Conservation (phyloP, 2,888 invertebrate genomes). For the Drepana falcataria region DNA sequence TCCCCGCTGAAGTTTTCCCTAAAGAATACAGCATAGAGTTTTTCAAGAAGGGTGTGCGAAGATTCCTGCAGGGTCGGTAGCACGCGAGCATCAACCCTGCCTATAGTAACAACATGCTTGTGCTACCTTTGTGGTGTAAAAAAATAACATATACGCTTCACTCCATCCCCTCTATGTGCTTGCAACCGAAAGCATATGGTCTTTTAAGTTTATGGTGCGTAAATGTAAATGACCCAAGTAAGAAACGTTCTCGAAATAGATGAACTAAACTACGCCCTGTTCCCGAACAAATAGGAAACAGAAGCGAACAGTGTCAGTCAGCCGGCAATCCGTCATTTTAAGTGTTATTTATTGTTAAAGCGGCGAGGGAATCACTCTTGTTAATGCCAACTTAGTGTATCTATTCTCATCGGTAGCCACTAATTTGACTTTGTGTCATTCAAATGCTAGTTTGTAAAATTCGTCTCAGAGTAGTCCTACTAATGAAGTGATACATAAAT, state of each 20-base stretch:
- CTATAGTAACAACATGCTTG: too few relatives aligned
- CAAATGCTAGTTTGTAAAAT: not conserved
- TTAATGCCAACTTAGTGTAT: constrained; percentile 7
- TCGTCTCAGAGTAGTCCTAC: too few relatives aligned
- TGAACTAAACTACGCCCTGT: not conserved
- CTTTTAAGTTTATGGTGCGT: not conserved
- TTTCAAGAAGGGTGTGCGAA: too few relatives aligned
- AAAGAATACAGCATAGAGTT: too few relatives aligned
- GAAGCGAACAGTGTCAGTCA: constrained; percentile 41
- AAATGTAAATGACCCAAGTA: not conserved
- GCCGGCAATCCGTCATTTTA: constrained; percentile 40
- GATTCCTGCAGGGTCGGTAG: too few relatives aligned
- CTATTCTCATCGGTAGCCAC: constrained; percentile 3
- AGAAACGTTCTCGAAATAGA: not conserved
- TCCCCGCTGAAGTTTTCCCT: too few relatives aligned
- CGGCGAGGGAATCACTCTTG: constrained; percentile 17
- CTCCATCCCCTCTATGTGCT: not conserved
- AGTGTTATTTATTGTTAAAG: constrained; percentile 45
- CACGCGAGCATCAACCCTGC: too few relatives aligned
- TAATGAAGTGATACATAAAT: too few relatives aligned
- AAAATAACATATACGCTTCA: too few relatives aligned
- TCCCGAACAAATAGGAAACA: constrained; percentile 23
- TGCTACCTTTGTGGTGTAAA: too few relatives aligned
- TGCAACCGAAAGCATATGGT: not conserved
- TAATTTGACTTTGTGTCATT: not conserved